Conservation (phyloP, 2,888 invertebrate species). For the Pammene aurita region DNA sequence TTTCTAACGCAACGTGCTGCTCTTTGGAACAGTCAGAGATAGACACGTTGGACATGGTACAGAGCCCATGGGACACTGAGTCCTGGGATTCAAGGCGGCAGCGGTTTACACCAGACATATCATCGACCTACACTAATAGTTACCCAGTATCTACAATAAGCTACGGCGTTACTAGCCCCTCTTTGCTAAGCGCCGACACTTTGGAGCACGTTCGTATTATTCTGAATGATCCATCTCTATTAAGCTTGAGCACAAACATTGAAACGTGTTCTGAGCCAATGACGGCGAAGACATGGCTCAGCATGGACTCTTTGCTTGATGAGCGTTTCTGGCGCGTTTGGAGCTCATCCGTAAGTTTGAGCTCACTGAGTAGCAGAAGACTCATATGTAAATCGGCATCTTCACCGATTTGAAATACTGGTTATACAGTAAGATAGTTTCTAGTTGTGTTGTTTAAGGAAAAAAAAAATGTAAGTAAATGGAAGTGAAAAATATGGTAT, state of each 20-base stretch:
- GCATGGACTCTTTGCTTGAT: not conserved
- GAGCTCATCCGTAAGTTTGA: not conserved
- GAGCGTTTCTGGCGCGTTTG: not conserved
- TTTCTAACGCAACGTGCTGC: slow-evolving; percentile 8
- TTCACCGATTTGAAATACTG: not conserved
- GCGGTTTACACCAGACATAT: not conserved
- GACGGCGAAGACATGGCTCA: not conserved
- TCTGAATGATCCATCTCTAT: not conserved
- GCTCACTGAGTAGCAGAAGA: not conserved
- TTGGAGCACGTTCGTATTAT: not conserved
- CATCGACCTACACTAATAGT: not conserved
- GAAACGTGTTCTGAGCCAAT: not conserved
- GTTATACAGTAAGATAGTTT: not conserved
- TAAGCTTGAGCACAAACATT: not conserved
- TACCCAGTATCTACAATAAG: slow-evolving; percentile 11
- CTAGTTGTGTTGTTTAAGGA: not conserved
- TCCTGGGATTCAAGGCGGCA: slow-evolving; percentile 46
- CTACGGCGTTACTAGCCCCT: not conserved
- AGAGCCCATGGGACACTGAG: slow-evolving; percentile 62
- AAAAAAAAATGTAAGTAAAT: slow-evolving; percentile 9
- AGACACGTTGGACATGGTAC: slow-evolving; percentile 61
- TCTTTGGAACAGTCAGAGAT: slow-evolving; percentile 39
- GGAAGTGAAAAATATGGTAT: not conserved
- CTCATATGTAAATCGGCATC: not conserved
- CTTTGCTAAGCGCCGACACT: not conserved